A percentile compares a stretch with the other conserved stretches of the same genome.
Evolutionary conservation across 2,797 vertebrate species (phyloP).

Genomic region (Limosa lapponica): DNA sequence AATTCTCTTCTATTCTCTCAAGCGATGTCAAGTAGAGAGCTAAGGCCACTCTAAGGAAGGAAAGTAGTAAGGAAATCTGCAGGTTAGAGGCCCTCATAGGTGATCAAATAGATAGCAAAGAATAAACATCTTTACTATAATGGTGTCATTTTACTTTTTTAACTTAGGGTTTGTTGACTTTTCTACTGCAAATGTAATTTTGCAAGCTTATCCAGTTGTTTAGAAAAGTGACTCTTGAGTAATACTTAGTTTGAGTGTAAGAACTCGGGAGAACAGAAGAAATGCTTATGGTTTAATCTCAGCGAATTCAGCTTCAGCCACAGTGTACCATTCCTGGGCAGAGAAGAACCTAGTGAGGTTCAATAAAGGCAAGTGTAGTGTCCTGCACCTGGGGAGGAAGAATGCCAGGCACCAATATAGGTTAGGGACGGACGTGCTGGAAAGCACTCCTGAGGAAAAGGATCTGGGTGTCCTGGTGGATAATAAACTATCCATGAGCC

Average conservation of each 20-base stretch:
- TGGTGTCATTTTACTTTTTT: neutral
- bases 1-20: conserved; percentile 3
- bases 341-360: too few species aligned
- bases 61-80: neutral
- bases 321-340: too few species aligned
- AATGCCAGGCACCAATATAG: too few species aligned
- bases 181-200: neutral
- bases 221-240: neutral
- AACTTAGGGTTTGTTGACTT: neutral
- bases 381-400: too few species aligned
- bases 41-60: neutral
- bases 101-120: neutral
- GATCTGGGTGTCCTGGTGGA: too few species aligned
- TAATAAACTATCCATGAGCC: too few species aligned
- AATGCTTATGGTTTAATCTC: neutral
- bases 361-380: too few species aligned
- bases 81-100: neutral
- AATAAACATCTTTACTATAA: neutral
- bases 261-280: neutral
- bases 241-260: neutral
- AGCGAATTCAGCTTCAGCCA: neutral
- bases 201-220: neutral
- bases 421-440: too few species aligned
- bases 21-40: neutral
- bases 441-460: too few species aligned